Base-by-base conservation (phyloP, 64 coral and sea anemone species). In the Montipora cactus region DNA sequence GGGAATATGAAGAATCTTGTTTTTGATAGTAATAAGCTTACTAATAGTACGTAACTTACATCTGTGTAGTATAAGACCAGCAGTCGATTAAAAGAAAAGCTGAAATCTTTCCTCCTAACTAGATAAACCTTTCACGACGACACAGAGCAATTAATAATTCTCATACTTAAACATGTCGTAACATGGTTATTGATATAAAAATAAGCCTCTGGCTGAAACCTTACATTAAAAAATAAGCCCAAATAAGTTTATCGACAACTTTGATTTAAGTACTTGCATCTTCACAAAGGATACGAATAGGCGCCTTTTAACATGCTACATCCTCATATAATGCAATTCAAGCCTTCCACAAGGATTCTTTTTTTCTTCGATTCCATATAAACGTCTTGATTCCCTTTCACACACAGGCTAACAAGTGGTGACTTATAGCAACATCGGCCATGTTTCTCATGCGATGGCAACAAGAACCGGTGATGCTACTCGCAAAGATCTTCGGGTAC, bases 281-380 rank as follows among this genome's bases (percentile, higher is more conserved):
- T 37, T 37, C 37, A 57, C 53, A 86, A 86, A 86, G 82, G 82
- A 86, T 86, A 86, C 82, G 82, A 86, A 86, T 86, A 86, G n/a
- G 82, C 82, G 82, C 82, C 82, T 8, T 86, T 86, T 86, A 86
- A 86, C 82, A 86, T 86, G 44, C 82, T 86, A 86, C 82, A 86
- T 86, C 46, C 82, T 86, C 82, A 51, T 44, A 19, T 71, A 71
- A 86, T 86, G 59, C 82, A n/a, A 51, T 66, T 15, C 5, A 85
- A 50, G 82, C 61, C 44, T 86, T 46, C 59, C 19, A 71, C 16
- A 9, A 86, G 62, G 47, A 50, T 86, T 44, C 15, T 16, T 50
- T 15, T 22, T 8, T n/a, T 45, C n/a, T 50, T 16, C 8, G 19
- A 71, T 23, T 14, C 59, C 13, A 19, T 18, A 68, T 15, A n/a